Base-by-base conservation (phyloP, 1,140 invertebrate genomes). In the Ceratitis capitata region DNA sequence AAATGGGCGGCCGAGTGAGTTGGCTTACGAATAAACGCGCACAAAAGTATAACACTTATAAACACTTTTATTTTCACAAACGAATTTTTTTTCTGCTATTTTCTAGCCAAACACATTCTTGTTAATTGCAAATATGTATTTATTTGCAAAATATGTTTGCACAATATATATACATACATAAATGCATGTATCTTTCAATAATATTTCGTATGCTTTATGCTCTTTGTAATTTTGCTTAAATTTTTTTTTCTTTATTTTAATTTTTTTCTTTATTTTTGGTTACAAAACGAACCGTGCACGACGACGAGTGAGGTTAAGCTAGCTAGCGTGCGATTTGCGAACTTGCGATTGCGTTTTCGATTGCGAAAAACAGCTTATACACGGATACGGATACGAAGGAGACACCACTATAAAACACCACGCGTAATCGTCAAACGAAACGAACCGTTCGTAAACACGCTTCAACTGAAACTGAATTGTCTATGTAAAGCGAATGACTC, bases 361-460 rank as follows among this genome's bases (percentile, higher is more conserved):
- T n/a, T n/a, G n/a, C n/a, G n/a, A n/a, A n/a, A n/a, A n/a, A n/a
- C n/a, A n/a, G n/a, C n/a, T n/a, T n/a, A n/a, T n/a, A n/a, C n/a
- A n/a, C n/a, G n/a, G n/a, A n/a, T n/a, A n/a, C n/a, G n/a, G n/a
- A n/a, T n/a, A n/a, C n/a, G n/a, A n/a, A n/a, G n/a, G n/a, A n/a
- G n/a, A 78, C 69, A 39, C 42, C 39, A 78, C 10, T 10, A 56
- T 56, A 19, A n/a, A 10, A 78, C 39, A 78, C 69, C 69, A 35
- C 69, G 69, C 29, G 35, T 45, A 26, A 45, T 45, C 69, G 69
- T 47, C 69, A 47, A 78, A 19, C 23, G 23, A 78, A 78, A 78
- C 69, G 69, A 78, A 78, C 69, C 69, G 69, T 45, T 78, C 69
- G 69, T 78, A 47, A 78, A 78, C 69, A 78, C 69, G 69, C 69